Evolutionary conservation across 2,888 invertebrate genomes (phyloP).

Genomic region (Ferrisia virgata): DNA sequence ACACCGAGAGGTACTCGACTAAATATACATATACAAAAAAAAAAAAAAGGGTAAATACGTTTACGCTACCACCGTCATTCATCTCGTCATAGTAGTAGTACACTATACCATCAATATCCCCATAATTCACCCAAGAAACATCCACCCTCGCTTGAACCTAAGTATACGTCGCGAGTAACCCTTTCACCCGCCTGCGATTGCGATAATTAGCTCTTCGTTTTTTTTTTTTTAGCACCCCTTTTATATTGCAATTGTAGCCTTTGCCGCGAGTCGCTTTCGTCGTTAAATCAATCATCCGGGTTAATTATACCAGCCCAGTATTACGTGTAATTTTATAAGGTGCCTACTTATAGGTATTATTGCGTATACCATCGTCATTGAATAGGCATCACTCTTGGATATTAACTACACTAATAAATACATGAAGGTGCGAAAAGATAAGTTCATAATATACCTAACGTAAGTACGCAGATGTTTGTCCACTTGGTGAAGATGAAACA

Average conservation of each 20-base stretch:
- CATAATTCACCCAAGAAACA: conserved; percentile 39
- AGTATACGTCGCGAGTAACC: neutral
- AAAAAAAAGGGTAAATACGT: conserved; percentile 7
- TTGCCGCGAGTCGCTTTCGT: neutral
- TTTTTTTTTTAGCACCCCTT: neutral
- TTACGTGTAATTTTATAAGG: no score
- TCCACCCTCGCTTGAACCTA: conserved; percentile 31
- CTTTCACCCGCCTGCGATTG: neutral
- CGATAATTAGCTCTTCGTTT: conserved; percentile 19
- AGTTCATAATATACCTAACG: no score
- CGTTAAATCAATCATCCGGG: conserved; percentile 1
- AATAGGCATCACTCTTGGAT: no score
- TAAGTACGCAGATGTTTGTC: no score
- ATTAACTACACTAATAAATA: no score
- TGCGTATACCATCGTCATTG: no score
- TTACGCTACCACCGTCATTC: neutral
- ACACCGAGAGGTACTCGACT: neutral
- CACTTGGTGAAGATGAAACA: no score
- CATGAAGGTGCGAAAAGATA: no score
- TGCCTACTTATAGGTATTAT: no score
- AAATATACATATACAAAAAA: neutral
- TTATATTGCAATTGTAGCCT: neutral
- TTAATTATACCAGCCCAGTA: neutral
- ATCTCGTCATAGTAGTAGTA: neutral
- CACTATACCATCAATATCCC: neutral